Evolutionary conservation across 2,797 vertebrate genomes (phyloP).

Genomic region (Mareca strepera): DNA sequence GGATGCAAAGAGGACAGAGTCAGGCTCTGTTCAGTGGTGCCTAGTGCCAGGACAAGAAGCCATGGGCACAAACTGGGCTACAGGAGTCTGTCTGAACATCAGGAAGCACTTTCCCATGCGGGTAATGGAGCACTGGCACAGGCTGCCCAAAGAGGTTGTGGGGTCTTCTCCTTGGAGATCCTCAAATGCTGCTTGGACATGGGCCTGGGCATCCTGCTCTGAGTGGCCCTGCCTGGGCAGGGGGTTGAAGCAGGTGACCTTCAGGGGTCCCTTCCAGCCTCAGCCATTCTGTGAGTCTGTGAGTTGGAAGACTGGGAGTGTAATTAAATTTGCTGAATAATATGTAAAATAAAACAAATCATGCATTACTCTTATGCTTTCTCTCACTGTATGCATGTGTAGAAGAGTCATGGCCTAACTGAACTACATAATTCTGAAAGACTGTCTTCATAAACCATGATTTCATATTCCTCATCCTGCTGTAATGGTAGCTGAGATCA

Average conservation of each 20-base stretch:
- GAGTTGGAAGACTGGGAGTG: neutral
- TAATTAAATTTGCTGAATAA: conserved; percentile 1
- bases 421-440: neutral
- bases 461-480: neutral
- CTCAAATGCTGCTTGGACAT: neutral
- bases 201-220: neutral
- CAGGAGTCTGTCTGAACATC: neutral
- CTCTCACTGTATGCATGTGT: neutral
- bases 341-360: neutral
- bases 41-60: neutral
- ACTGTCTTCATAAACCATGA: fast-evolving
- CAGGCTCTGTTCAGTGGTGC: neutral
- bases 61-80: neutral
- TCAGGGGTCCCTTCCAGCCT: neutral
- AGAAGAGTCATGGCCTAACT: neutral
- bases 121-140: neutral
- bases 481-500: neutral
- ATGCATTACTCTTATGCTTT: neutral
- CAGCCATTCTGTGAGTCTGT: neutral
- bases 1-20: neutral
- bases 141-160: neutral
- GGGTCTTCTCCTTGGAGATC: neutral
- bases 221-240: neutral
- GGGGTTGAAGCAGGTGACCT: neutral
- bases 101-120: neutral